Evolutionary conservation across 2,797 vertebrate genomes (phyloP).

Genomic region (Siniperca obscura): DNA sequence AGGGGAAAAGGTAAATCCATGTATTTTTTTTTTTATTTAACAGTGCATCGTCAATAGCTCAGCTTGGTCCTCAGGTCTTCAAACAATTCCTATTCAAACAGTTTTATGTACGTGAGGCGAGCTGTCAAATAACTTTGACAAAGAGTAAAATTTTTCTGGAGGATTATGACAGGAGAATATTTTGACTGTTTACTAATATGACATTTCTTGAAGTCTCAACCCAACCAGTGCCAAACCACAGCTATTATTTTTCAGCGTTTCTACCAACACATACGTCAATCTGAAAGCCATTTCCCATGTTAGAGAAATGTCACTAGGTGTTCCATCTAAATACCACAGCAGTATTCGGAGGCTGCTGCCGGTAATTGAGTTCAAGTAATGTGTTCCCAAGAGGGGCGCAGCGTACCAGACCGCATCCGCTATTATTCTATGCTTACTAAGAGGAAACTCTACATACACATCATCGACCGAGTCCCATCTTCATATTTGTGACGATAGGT

Average conservation of each 20-base stretch:
- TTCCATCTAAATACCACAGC: conserved; percentile 68
- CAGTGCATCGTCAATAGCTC: neutral
- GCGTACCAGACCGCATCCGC: conserved; percentile 69
- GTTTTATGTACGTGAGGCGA: neutral
- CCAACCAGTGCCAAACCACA: conserved; percentile 55
- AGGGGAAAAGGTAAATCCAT: neutral
- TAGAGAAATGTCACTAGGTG: conserved; percentile 53
- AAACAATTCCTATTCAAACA: neutral
- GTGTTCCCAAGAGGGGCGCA: conserved; percentile 35
- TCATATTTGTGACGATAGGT: conserved; percentile 31
- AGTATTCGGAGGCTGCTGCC: conserved; percentile 31
- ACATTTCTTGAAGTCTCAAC: conserved; percentile 32
- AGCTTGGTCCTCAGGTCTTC: neutral
- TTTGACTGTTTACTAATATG: conserved; percentile 28
- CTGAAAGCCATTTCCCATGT: conserved; percentile 55
- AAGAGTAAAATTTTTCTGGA: neutral
- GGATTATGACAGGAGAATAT: neutral
- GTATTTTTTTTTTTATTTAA: neutral
- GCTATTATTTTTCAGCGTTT: conserved; percentile 48
- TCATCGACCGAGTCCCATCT: conserved; percentile 7
- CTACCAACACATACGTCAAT: conserved; percentile 13
- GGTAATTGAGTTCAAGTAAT: conserved; percentile 50
- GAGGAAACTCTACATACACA: conserved; percentile 54
- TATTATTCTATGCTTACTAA: conserved; percentile 32
- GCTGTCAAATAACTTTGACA: neutral